Conservation (phyloP, 2,888 invertebrate genomes). For the Bombylius discolor region DNA sequence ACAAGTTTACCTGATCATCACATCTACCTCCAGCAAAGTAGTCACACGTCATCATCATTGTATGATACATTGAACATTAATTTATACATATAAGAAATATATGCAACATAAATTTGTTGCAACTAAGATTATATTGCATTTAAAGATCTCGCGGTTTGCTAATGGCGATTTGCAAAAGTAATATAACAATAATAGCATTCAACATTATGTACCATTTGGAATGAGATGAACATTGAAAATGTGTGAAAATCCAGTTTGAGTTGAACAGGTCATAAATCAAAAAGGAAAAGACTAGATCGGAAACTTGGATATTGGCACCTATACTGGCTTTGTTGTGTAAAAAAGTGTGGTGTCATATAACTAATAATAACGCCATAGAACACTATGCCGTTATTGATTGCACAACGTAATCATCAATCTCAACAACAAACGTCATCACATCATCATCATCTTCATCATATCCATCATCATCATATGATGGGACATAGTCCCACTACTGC, state of each 20-base stretch:
- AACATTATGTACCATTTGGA: not conserved
- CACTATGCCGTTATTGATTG: constrained; percentile 18
- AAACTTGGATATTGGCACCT: not conserved
- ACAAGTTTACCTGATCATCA: not conserved
- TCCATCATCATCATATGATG: constrained; percentile 10
- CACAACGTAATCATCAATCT: constrained; percentile 15
- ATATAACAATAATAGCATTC: not conserved
- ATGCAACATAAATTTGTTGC: too few relatives aligned
- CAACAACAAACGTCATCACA: not conserved
- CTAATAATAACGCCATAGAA: not conserved
- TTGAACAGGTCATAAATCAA: constrained; percentile 4
- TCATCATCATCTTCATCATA: not conserved
- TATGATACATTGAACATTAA: too few relatives aligned
- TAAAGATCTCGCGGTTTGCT: too few relatives aligned
- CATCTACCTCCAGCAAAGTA: not conserved
- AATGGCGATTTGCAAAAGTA: too few relatives aligned
- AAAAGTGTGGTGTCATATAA: not conserved
- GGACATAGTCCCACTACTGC: not conserved
- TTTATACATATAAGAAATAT: too few relatives aligned
- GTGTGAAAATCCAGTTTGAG: constrained; percentile 1
- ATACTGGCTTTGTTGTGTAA: not conserved
- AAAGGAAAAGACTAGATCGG: not conserved
- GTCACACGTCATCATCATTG: too few relatives aligned
- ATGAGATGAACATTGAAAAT: not conserved
- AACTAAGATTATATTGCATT: not conserved